phyloP scores from a whole-genome alignment of 1,140 invertebrate species.

The Copidosoma floridanum region DNA sequence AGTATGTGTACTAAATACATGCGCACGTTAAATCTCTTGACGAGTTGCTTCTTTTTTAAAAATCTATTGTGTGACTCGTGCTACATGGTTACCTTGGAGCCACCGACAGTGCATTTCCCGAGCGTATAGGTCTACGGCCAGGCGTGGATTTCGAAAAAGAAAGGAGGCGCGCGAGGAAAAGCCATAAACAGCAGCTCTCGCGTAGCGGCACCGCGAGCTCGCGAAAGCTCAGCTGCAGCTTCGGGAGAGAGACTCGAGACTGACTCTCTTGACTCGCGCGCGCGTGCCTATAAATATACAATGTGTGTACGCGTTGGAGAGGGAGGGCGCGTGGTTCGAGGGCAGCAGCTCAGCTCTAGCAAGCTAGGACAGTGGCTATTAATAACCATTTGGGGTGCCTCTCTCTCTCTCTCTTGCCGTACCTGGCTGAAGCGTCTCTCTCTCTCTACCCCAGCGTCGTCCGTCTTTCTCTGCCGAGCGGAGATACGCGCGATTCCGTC shows the following conservation, averaged over 20 bases:
- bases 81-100: too few relatives aligned
- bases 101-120: too few relatives aligned
- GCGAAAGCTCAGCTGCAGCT: too few relatives aligned
- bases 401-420: not conserved
- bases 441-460: slow-evolving; percentile 1
- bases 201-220: too few relatives aligned
- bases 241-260: not conserved
- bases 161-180: too few relatives aligned
- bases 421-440: slow-evolving; percentile 3
- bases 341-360: slow-evolving; percentile 52
- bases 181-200: too few relatives aligned
- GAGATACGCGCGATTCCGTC: slow-evolving; percentile 43
- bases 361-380: slow-evolving; percentile 57
- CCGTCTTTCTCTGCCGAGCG: slow-evolving; percentile 29
- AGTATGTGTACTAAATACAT: too few relatives aligned
- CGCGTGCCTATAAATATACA: not conserved
- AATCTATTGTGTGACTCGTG: too few relatives aligned
- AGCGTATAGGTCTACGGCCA: too few relatives aligned
- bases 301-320: not conserved
- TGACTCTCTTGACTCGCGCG: not conserved
- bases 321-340: slow-evolving; percentile 44
- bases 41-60: too few relatives aligned
- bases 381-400: slow-evolving; percentile 56
- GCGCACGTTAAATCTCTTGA: too few relatives aligned
- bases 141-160: too few relatives aligned